Base-by-base conservation (phyloP, 1,140 invertebrate genomes). In the Mesaphorura yosii region DNA sequence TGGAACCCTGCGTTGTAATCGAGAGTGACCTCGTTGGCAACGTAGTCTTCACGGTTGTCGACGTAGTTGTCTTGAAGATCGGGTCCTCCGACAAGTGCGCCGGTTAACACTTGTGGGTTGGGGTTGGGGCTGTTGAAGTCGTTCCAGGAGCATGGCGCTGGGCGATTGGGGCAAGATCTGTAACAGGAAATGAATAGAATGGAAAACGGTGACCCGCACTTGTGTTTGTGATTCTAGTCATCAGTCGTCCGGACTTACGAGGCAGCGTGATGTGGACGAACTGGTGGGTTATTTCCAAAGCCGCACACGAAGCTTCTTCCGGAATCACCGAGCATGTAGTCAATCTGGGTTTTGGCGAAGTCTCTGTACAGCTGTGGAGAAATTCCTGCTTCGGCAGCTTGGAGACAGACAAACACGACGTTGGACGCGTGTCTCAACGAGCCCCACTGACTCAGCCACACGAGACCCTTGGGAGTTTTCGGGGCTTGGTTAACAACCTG, bases 1-100 rank as follows among this genome's bases (percentile, higher is more conserved):
- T 76, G 76, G 59, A 78, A 78, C 2, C 76, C 76, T 5, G 75
- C 75, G 59, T 78, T 78, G 60, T 74, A 77, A 52, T 78, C 75
- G 19, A 77, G 57, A 5, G 74, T 75, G 3, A 77, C 76, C 56
- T 77, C 75, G n/a, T 75, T 77, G 53, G 73, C 73, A 10, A 75
- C 65, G 58, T 71, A 76, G 22, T 77, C 74, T 47, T 73, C 68
- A 41, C 76, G 65, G n/a, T 55, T 56, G 58, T 78, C 76, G 23
- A 67, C 63, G 59, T 76, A 78, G 31, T 69, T 59, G 49, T 77
- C 76, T 28, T 70, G 72, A 44, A 69, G 67, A 58, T 77, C 71
- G 0, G 76, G 76, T 2, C 76, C 76, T 3, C 75, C 76, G 20
- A 78, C 76, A 29, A 78, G 57, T 29, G 76, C 76, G 1, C 76